Percentiles rank a stretch among this genome's conserved stretches.
phyloP scores from a whole-genome alignment of 2,113 vertebrate genomes.

The Neomonachus schauinslandi region DNA sequence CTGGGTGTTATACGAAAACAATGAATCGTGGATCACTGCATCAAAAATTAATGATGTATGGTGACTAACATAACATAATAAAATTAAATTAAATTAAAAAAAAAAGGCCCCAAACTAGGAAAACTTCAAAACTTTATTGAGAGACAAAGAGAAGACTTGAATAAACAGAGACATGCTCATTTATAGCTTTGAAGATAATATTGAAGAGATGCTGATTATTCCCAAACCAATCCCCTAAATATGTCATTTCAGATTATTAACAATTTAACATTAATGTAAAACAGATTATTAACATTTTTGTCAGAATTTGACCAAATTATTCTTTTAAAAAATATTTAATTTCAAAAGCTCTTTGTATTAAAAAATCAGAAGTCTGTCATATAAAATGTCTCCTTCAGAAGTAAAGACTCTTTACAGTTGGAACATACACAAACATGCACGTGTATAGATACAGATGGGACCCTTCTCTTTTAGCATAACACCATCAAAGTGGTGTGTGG shows the following conservation, averaged over 20 bases:
- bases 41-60: too few species aligned
- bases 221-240: not conserved
- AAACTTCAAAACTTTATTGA: not conserved
- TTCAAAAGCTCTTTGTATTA: not conserved
- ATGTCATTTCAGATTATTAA: not conserved
- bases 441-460: not conserved
- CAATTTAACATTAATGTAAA: not conserved
- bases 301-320: not conserved
- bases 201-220: not conserved
- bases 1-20: too few species aligned
- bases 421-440: not conserved
- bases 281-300: not conserved
- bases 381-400: conserved; percentile 34
- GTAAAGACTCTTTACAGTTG: not conserved
- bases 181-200: not conserved
- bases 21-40: too few species aligned
- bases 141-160: not conserved
- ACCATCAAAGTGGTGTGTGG: too few species aligned
- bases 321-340: conserved; percentile 37
- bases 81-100: too few species aligned
- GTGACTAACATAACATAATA: too few species aligned
- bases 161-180: not conserved
- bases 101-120: not conserved
- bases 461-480: not conserved
- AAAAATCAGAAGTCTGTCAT: not conserved